These are phyloP conservation scores for Chiloscyllium plagiosum DNA, from an alignment of 2,113 vertebrate species.

Conservation along the genomic window DNA sequence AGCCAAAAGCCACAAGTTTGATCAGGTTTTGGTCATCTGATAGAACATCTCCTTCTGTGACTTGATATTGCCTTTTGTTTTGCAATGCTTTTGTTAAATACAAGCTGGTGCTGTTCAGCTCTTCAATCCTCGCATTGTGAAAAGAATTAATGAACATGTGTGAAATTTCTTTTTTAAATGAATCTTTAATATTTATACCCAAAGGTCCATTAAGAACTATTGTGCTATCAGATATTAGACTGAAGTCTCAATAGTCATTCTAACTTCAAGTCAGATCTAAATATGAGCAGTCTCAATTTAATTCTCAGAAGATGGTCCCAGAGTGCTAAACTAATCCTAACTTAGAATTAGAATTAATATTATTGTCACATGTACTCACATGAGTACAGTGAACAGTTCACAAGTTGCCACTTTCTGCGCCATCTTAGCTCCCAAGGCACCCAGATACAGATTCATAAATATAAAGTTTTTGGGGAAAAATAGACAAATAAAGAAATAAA, in stretches of 20 bases:
- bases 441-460: too few species aligned
- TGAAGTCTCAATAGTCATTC: background rate
- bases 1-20: too few species aligned
- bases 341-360: background rate
- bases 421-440: too few species aligned
- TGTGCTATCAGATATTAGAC: background rate
- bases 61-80: background rate
- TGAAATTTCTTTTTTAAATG: background rate
- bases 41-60: background rate
- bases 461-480: too few species aligned
- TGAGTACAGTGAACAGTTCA: too few species aligned
- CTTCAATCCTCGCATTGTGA: background rate
- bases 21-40: too few species aligned
- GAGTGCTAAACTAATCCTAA: background rate
- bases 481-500: too few species aligned
- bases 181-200: background rate
- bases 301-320: background rate
- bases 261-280: background rate
- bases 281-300: background rate
- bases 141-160: background rate
- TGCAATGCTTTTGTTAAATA: too few species aligned
- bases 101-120: background rate
- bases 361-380: too few species aligned
- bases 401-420: too few species aligned
- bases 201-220: background rate